Base-by-base conservation (phyloP, 2,888 invertebrate genomes). In the Eueremaeus valkanovi region DNA sequence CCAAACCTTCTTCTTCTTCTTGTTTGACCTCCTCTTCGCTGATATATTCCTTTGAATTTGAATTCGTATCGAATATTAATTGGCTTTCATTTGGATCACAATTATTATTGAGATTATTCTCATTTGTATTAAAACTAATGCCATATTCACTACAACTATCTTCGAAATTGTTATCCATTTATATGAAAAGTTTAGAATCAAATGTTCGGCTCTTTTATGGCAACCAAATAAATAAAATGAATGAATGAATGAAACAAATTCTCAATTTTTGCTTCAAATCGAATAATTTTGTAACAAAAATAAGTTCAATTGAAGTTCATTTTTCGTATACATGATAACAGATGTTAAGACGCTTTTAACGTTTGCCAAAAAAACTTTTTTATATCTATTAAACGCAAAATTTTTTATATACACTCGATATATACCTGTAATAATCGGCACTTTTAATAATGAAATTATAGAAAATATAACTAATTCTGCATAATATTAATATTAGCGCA, bases 221-320 rank as follows among this genome's bases (percentile, higher is more conserved):
- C 8, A 11, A 13, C 8, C 42, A 13, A 42, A 42, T 36, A 36
- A 8, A 36, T 36, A 5, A 36, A 36, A 36, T 36, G 13, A 49
- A n/a, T 49, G 6, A 49, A 16, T 49, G 16, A 18, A 49, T 42
- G 36, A 36, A 36, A 36, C 5, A 36, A 36, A 11, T 36, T 36
- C 5, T 36, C 5, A 36, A 29, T 58, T 29, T 58, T 58, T 24
- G 27, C 6, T 1, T 58, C 3, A 27, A 58, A 58, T 58, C 16
- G 24, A 29, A 13, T 16, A 13, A 58, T 29, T 16, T 29, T 58
- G 11, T 55, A 5, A 5, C 29, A 29, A 58, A 58, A 29, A 58
- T 58, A 58, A 58, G 58, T 27, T 58, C 31, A 27, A 58, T 29
- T 27, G 58, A 58, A 58, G 58, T 58, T 58, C 58, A 58, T 58